Conservation (phyloP, 2,888 invertebrate genomes). For the Nomada ruficornis region DNA sequence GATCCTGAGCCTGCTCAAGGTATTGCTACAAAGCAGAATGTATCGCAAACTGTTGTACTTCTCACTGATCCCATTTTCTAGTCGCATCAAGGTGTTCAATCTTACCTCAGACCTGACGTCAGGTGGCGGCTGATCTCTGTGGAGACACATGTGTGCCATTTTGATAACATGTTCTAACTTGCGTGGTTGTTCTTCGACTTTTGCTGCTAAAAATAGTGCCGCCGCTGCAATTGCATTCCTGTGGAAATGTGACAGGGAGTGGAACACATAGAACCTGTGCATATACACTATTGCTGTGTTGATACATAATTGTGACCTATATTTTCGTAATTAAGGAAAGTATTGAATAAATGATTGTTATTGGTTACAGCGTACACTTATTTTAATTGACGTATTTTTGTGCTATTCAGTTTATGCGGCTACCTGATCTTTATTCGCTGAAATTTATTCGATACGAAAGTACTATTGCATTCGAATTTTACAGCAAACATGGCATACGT, state of each 20-base stretch:
- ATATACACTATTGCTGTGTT: slow-evolving; percentile 99
- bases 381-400: neutral
- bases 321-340: slow-evolving; percentile 58
- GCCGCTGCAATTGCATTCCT: slow-evolving; percentile 97
- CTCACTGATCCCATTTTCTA: neutral
- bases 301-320: slow-evolving; percentile 96
- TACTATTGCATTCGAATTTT: too few relatives aligned
- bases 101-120: slow-evolving; percentile 91
- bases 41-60: neutral
- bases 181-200: slow-evolving; percentile 99
- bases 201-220: slow-evolving; percentile 97
- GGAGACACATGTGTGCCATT: slow-evolving; percentile 95
- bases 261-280: slow-evolving; percentile 99
- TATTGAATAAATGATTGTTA: neutral
- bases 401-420: neutral
- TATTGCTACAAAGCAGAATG: slow-evolving; percentile 85
- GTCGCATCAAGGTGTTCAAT: slow-evolving; percentile 3
- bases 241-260: slow-evolving; percentile 97
- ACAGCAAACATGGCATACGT: neutral
- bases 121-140: slow-evolving; percentile 88
- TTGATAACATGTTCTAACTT: slow-evolving; percentile 99
- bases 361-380: neutral
- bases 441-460: neutral
- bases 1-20: slow-evolving; percentile 93
- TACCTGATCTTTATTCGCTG: neutral